These are phyloP conservation scores for Theristicus caerulescens DNA, from an alignment of 2,113 vertebrate genomes.

Conservation along the genomic window DNA sequence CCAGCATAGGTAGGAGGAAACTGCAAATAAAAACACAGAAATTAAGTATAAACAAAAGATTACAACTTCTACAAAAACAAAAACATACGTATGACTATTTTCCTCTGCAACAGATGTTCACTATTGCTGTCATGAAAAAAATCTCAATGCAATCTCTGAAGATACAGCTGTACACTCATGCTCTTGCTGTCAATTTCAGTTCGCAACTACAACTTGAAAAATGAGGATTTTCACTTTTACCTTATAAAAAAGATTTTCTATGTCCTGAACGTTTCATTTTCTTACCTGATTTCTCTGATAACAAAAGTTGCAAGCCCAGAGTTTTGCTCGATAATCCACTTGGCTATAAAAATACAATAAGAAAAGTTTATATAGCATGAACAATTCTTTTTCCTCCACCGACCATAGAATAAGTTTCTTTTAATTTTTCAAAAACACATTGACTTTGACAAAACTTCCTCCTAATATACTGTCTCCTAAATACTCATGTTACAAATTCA, in stretches of 20 bases:
- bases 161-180: neutral
- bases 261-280: neutral
- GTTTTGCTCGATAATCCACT: slow-evolving; percentile 97
- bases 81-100: neutral
- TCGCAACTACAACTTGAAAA: neutral
- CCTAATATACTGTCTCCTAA: neutral
- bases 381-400: neutral
- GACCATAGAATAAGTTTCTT: neutral
- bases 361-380: slow-evolving; percentile 17
- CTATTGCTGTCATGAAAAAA: neutral
- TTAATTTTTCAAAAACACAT: neutral
- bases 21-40: slow-evolving; percentile 68
- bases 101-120: neutral
- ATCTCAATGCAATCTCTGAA: neutral
- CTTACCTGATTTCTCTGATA: slow-evolving; percentile 98
- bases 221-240: neutral
- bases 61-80: neutral
- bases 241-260: neutral
- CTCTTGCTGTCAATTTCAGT: neutral
- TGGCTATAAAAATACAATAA: slow-evolving; percentile 79
- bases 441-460: neutral
- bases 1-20: slow-evolving; percentile 97
- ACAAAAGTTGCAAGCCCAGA: slow-evolving; percentile 99
- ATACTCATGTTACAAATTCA: neutral
- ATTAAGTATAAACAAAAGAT: neutral